A percentile compares a stretch with the other conserved stretches of the same genome.
phyloP scores from a whole-genome alignment of 2,888 invertebrate genomes.

The Bimastos eiseni region DNA sequence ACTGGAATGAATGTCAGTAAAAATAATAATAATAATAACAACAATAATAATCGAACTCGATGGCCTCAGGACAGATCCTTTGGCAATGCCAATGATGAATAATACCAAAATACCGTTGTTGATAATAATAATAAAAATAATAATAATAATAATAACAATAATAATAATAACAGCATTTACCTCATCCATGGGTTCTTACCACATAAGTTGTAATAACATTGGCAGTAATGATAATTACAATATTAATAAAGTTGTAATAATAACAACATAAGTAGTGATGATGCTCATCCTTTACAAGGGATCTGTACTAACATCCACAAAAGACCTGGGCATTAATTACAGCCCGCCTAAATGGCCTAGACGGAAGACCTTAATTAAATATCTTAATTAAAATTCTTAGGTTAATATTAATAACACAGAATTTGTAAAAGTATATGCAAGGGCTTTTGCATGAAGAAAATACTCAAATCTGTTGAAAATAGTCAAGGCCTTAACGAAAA shows the following conservation, averaged over 20 bases:
- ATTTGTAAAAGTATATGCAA: background rate
- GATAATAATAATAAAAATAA: background rate
- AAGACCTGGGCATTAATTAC: background rate
- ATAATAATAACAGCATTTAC: background rate
- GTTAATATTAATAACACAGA: background rate
- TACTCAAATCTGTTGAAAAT: background rate
- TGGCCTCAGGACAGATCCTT: too few species aligned
- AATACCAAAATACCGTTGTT: too few species aligned
- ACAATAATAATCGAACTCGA: too few species aligned
- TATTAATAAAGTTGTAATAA: background rate
- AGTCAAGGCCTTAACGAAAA: background rate
- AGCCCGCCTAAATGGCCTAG: background rate
- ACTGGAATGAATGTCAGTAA: background rate
- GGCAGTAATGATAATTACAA: constrained; percentile 8
- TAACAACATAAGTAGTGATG: background rate
- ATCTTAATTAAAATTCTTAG: background rate
- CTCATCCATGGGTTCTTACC: background rate
- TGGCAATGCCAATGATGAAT: too few species aligned
- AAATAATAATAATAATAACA: background rate
- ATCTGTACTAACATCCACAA: background rate
- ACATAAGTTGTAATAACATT: background rate
- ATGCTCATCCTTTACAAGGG: background rate
- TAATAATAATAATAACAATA: too few species aligned
- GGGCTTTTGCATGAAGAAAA: background rate
- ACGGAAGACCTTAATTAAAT: background rate